A percentile compares a stretch with the other conserved stretches of the same genome.
These are phyloP conservation scores for Mola mola DNA, from an alignment of 2,113 vertebrate genomes.

Conservation along the genomic window DNA sequence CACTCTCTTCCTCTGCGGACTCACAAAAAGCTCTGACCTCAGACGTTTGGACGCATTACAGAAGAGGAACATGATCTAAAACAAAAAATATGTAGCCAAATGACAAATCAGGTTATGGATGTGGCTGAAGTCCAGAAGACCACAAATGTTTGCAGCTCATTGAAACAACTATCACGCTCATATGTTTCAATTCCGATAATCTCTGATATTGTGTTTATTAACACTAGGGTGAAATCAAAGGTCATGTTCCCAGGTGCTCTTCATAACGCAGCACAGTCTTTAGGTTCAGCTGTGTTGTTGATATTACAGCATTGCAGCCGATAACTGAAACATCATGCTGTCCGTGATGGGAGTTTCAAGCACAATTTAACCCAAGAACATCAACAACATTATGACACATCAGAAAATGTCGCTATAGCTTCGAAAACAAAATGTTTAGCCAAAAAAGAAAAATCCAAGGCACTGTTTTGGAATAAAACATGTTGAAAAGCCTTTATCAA, in stretches of 20 bases:
- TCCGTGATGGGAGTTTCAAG: slow-evolving; percentile 1
- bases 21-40: slow-evolving; percentile 72
- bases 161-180: slow-evolving; percentile 14
- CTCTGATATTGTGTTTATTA: slow-evolving; percentile 16
- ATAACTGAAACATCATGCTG: slow-evolving; percentile 21
- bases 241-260: slow-evolving; percentile 22
- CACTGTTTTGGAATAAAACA: too few relatives aligned
- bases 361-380: not conserved
- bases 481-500: too few relatives aligned
- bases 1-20: slow-evolving; percentile 38
- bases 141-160: slow-evolving; percentile 46
- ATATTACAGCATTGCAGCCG: slow-evolving; percentile 15
- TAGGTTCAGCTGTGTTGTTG: slow-evolving; percentile 29
- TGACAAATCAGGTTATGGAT: slow-evolving; percentile 63
- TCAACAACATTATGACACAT: too few relatives aligned
- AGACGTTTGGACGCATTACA: slow-evolving; percentile 64
- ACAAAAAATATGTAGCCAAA: slow-evolving; percentile 54
- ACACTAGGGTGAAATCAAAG: slow-evolving; percentile 21
- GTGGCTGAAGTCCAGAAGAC: slow-evolving; percentile 37
- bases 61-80: slow-evolving; percentile 65
- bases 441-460: too few relatives aligned
- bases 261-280: slow-evolving; percentile 4
- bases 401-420: too few relatives aligned
- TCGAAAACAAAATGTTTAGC: too few relatives aligned
- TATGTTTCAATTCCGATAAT: slow-evolving; percentile 16